Evolutionary conservation across 1,140 invertebrate genomes (phyloP).

Genomic region (Meloidogyne floridensis): DNA sequence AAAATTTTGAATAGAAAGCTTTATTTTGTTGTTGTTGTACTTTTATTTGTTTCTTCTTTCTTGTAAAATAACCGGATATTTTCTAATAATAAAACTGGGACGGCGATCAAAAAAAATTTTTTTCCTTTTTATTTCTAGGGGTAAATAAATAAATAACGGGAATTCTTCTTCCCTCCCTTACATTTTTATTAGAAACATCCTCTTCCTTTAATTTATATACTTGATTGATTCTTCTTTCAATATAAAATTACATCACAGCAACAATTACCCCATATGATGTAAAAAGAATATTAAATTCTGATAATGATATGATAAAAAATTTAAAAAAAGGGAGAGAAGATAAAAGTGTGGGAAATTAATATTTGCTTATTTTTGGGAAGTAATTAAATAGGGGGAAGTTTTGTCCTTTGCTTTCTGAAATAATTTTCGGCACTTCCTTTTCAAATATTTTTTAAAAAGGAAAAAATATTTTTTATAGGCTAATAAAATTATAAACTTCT

Average conservation of each 20-base stretch:
- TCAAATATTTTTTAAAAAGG: too few relatives aligned
- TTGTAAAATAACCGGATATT: not conserved
- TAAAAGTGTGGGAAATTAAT: not conserved
- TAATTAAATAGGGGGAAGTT: too few relatives aligned
- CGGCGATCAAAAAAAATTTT: not conserved
- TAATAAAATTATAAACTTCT: too few relatives aligned
- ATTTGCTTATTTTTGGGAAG: too few relatives aligned
- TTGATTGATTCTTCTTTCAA: not conserved
- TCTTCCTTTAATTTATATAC: not conserved
- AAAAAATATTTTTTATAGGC: too few relatives aligned
- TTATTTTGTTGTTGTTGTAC: not conserved
- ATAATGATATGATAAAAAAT: not conserved
- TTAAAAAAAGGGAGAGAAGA: not conserved
- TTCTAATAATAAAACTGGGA: not conserved
- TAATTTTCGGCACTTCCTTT: too few relatives aligned
- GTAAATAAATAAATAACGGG: not conserved
- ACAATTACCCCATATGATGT: conserved; percentile 4
- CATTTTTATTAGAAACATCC: not conserved
- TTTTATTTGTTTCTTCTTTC: too few relatives aligned
- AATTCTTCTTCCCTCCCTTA: not conserved
- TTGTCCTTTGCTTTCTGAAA: too few relatives aligned
- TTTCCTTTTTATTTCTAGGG: not conserved
- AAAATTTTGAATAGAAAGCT: not conserved
- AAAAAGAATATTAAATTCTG: not conserved
- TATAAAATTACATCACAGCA: not conserved